phyloP scores from a whole-genome alignment of 2,797 vertebrate genomes.

The Rhadinocentrus ornatus region DNA sequence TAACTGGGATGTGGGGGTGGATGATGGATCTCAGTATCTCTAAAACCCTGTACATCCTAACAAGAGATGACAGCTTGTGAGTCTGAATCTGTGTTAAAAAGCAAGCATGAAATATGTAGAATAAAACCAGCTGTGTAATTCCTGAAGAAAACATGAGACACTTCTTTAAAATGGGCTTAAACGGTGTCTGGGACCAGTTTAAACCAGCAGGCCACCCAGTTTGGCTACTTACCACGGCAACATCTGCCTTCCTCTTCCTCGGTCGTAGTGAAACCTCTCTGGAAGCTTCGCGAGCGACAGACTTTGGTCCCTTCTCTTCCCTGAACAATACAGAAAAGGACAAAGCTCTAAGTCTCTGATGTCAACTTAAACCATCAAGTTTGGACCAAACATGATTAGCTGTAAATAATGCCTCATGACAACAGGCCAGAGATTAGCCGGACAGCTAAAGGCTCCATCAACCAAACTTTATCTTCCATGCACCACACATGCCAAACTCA shows the following conservation, averaged over 20 bases:
- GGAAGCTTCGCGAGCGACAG: constrained; percentile 67
- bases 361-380: background rate
- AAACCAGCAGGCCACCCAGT: background rate
- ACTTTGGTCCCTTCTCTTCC: constrained; percentile 75
- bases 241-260: constrained; percentile 96
- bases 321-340: constrained; percentile 56
- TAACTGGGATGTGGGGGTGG: too few relatives aligned
- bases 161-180: background rate
- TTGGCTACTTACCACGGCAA: constrained; percentile 89
- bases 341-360: background rate
- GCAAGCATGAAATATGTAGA: background rate
- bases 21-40: too few relatives aligned
- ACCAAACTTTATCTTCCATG: constrained; percentile 19
- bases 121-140: background rate
- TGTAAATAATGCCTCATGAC: constrained; percentile 22
- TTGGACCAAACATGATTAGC: background rate
- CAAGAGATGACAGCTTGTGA: background rate
- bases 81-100: background rate
- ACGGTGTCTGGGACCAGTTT: background rate
- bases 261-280: constrained; percentile 74
- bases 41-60: background rate
- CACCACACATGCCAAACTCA: constrained; percentile 56
- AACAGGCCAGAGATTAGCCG: constrained; percentile 48
- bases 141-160: background rate
- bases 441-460: constrained; percentile 57